Base-by-base conservation (phyloP, 1,140 invertebrate genomes). In the Microvelia longipes region DNA sequence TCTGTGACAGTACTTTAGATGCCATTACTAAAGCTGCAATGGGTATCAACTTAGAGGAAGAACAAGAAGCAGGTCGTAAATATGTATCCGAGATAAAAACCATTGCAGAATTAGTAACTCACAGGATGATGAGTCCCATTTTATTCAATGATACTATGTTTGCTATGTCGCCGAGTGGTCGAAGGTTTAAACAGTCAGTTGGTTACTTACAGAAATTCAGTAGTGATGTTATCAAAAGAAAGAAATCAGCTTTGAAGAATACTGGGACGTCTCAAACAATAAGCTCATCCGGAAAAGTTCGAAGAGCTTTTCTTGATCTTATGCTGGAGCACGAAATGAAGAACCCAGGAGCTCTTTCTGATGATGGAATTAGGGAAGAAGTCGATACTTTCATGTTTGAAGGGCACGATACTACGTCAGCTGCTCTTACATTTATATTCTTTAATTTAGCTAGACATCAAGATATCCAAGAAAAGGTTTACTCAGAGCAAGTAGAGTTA, bases 361-460 rank as follows among this genome's bases (percentile, higher is more conserved):
- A 76, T 67, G 61, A 68, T 28, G 77, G 76, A 68, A 74, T 76
- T 2, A 73, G 80, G 19, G 83, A 87, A 69, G 83, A 86, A 76
- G 84, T 86, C 0, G 84, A 86, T 70, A 88, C 86, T 1, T 88
- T 88, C 71, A 85, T 87, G 83, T 88, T 87, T 74, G 86, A 86
- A 74, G 88, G 86, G 64, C 15, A 64, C 24, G 25, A 64, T 64
- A 26, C 15, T 2, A 64, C 62, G 5, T 50, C 35, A 50, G 35
- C 19, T 11, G 35, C 35, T 50, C 19, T 50, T 11, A 19, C 19
- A 11, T 50, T 11, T 50, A 50, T 50, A 50, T 50, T 50, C 19
- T 50, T 11, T 50, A 50, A 50, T 50, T 50, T 50, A 50, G 5
- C 35, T 5, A 50, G 5, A 11, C 5, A 50, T 50, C 19, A 11